phyloP scores from a whole-genome alignment of 2,113 vertebrate species.

The Laticauda laticaudata region DNA sequence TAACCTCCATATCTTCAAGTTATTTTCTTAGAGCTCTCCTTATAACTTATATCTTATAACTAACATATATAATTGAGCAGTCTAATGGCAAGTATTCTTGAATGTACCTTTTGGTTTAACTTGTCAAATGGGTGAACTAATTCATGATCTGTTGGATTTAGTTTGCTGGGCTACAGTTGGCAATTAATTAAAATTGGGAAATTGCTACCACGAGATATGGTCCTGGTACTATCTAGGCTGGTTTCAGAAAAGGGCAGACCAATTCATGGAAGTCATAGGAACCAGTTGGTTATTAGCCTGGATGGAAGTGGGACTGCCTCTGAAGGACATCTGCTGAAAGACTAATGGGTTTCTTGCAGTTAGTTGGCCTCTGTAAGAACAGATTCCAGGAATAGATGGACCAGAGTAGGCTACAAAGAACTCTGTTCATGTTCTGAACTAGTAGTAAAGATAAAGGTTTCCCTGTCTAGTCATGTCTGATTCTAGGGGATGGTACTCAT shows the following conservation, averaged over 20 bases:
- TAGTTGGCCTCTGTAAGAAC: too few relatives aligned
- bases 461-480: background rate
- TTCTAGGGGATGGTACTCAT: too few relatives aligned
- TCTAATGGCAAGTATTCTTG: too few relatives aligned
- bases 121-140: too few relatives aligned
- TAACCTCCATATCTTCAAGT: too few relatives aligned
- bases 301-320: background rate
- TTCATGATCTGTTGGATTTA: too few relatives aligned
- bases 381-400: too few relatives aligned
- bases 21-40: too few relatives aligned
- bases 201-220: background rate
- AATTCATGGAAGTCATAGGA: background rate
- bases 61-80: too few relatives aligned
- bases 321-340: background rate
- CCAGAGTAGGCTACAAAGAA: background rate
- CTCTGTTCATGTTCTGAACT: background rate
- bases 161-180: background rate
- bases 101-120: too few relatives aligned
- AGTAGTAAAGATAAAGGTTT: background rate
- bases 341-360: background rate
- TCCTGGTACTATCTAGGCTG: background rate
- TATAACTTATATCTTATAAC: too few relatives aligned
- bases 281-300: background rate
- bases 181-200: background rate
- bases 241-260: background rate